These are phyloP conservation scores for Chelonoidis abingdonii DNA, from an alignment of 2,113 vertebrate genomes.

Conservation along the genomic window DNA sequence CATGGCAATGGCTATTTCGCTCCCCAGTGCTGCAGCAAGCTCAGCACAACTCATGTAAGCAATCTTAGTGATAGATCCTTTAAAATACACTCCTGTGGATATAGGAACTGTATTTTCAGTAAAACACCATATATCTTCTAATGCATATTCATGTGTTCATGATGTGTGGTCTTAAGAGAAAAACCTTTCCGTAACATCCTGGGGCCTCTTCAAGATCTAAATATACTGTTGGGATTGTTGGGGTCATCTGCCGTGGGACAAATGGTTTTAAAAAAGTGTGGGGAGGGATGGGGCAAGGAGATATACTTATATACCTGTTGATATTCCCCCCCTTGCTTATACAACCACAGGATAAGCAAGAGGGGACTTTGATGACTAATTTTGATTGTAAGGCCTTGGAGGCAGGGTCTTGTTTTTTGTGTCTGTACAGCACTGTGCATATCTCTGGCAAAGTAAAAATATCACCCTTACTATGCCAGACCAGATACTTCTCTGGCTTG, in stretches of 20 bases:
- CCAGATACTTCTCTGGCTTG: neutral
- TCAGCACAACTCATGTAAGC: fast-evolving
- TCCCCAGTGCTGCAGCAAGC: neutral
- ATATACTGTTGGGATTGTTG: neutral
- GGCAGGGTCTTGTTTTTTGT: neutral
- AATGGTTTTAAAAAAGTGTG: neutral
- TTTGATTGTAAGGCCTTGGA: neutral
- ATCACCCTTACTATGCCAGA: neutral
- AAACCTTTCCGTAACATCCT: neutral
- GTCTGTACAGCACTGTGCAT: neutral
- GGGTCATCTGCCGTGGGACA: neutral
- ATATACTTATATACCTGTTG: neutral
- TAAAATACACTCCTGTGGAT: neutral
- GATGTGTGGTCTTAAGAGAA: neutral
- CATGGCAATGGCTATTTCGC: neutral
- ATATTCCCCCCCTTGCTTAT: neutral
- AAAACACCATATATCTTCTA: neutral
- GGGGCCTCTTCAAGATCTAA: neutral
- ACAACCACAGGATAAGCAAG: neutral
- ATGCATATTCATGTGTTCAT: neutral
- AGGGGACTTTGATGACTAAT: neutral
- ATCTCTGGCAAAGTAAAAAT: neutral
- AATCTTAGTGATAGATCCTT: neutral
- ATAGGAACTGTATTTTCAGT: neutral
- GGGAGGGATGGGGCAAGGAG: neutral